Evolutionary conservation across 2,888 invertebrate genomes (phyloP), one percentile per base, ranked within the genome.

Genomic region (Omphaloscelis lunosa): DNA sequence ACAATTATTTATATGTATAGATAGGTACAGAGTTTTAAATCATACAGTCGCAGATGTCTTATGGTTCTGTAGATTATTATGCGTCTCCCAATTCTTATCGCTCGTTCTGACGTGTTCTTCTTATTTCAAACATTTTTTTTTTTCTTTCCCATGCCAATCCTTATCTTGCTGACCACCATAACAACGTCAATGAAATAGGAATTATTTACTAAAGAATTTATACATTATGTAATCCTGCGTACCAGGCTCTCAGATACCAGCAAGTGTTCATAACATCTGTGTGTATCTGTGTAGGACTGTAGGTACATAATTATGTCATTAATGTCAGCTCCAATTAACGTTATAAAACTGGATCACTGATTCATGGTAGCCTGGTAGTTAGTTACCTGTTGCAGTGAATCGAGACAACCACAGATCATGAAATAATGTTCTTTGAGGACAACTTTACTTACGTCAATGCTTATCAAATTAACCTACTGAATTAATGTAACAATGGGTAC

Each of bases 371-470:
- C 11, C 29, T 53, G 48, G 48, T 45, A 41, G 39, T 70, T 59
- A 69, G 80, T 85, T 75, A 69, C 82, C 82, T 70, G 56, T 62
- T 70, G 5, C 39, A 45, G 48, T 23, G 2, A 69, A 41, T 51
- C 51, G 7, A 68, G 56, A 45, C 17, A 63, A 63, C 29, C 29
- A 4, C 29, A 72, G 6, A 56, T 20, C 15, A 27, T 15, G 11
- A 53, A 63, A 39, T 23, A n/a, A 56, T 71, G 9, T 34, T 34
- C 2, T 12, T 9, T 34, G n/a, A 39, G 29, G 23, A 75, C 45
- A n/a, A 23, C 2, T 34, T 29, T 12, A 34, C 6, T 11, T 20
- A 48, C 29, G 48, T 61, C 53, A 39, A 65, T 39, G 58, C 11
- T 29, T 34, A 51, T 77, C 20, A 27, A 65, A n/a, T 34, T 65